Percentiles rank a stretch among this genome's conserved stretches.
phyloP scores from a whole-genome alignment of 1,140 invertebrate genomes.

The Drosophila pseudoobscura region DNA sequence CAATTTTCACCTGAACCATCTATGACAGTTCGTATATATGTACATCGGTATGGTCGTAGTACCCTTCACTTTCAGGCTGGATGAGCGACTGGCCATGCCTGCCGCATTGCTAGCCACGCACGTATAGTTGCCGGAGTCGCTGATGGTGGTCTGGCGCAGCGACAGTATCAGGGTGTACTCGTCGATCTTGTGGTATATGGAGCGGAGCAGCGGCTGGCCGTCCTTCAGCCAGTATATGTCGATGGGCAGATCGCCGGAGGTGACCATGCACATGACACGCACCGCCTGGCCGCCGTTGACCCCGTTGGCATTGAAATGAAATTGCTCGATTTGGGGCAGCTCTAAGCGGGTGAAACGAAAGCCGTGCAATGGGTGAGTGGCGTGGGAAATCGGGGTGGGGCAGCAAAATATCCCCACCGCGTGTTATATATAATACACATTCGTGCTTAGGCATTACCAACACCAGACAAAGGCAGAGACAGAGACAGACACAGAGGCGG shows the following conservation, averaged over 20 bases:
- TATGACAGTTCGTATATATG: neutral
- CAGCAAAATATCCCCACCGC: neutral
- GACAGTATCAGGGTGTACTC: constrained; percentile 88
- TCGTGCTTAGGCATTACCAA: constrained; percentile 55
- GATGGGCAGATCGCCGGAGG: constrained; percentile 88
- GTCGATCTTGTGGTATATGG: constrained; percentile 84
- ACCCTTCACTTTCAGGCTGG: constrained; percentile 86
- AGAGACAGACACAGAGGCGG: constrained; percentile 12
- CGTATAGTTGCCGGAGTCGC: constrained; percentile 87
- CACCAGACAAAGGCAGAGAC: constrained; percentile 46
- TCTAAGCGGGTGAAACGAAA: constrained; percentile 75
- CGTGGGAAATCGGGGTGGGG: neutral
- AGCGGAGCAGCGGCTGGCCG: constrained; percentile 72
- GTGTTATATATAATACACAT: constrained; percentile 47
- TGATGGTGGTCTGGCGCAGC: constrained; percentile 88
- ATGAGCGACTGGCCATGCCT: constrained; percentile 85
- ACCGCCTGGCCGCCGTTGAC: constrained; percentile 88
- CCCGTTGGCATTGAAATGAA: constrained; percentile 87
- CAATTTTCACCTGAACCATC: neutral
- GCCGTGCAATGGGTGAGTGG: constrained; percentile 45
- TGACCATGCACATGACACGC: constrained; percentile 88
- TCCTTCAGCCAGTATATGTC: constrained; percentile 87
- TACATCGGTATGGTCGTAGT: constrained; percentile 5
- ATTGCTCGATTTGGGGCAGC: constrained; percentile 87
- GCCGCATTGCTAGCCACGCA: constrained; percentile 88